Evolutionary conservation across 2,113 vertebrate species (phyloP).

Genomic region (Burhinus bistriatus): DNA sequence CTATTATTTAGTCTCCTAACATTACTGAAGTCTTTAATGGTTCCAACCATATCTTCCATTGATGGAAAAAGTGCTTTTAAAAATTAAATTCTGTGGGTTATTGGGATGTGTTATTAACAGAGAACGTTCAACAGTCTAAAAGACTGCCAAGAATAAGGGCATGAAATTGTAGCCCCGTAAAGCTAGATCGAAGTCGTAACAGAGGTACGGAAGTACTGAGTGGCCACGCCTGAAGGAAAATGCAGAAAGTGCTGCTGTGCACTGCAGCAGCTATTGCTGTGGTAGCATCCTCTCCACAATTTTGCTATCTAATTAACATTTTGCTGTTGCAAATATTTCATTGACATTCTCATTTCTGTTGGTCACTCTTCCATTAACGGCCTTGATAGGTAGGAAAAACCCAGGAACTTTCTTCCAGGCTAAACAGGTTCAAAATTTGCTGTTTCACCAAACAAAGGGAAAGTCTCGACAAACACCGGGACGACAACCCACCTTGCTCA

Average conservation of each 20-base stretch:
- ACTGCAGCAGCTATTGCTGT: background rate
- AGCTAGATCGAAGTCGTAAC: background rate
- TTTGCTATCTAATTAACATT: background rate
- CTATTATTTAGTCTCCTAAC: background rate
- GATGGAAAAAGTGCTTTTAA: background rate
- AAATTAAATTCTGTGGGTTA: background rate
- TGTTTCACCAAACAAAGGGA: background rate
- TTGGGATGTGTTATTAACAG: background rate
- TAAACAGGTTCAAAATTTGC: background rate
- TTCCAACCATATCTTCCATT: background rate
- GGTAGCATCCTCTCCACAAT: background rate
- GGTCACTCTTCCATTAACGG: fast-evolving
- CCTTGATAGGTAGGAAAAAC: background rate
- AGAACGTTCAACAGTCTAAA: background rate
- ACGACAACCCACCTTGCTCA: background rate
- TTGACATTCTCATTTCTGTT: background rate
- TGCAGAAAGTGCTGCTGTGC: background rate
- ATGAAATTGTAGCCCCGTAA: background rate
- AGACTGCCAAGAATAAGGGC: background rate
- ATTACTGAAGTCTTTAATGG: background rate
- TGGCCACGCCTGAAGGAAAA: background rate
- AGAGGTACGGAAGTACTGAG: background rate
- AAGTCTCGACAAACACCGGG: background rate
- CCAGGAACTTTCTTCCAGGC: background rate
- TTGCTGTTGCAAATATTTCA: background rate